phyloP scores from a whole-genome alignment of 2,113 vertebrate species.

The Gallinago jamesoni region DNA sequence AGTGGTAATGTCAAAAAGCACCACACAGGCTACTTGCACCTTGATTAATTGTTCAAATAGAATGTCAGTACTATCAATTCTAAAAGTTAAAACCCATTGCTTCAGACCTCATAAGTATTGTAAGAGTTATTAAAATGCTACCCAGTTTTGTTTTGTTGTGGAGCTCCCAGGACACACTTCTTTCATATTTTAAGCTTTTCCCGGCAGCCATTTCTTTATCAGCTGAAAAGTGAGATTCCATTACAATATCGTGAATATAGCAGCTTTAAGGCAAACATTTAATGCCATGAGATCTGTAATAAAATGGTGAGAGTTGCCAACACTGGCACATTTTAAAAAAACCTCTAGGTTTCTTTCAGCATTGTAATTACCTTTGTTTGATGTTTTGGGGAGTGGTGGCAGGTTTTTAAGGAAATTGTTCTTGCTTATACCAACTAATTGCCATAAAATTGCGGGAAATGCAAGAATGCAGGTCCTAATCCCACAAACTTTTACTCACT shows the following conservation, averaged over 20 bases:
- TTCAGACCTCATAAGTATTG: background rate
- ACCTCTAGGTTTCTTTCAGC: background rate
- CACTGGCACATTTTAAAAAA: background rate
- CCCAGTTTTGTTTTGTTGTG: background rate
- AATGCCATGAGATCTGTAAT: background rate
- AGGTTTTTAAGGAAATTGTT: background rate
- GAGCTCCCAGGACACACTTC: background rate
- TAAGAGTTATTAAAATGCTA: background rate
- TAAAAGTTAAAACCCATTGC: background rate
- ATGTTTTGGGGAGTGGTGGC: background rate
- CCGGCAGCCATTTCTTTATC: background rate
- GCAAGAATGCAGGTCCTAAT: background rate
- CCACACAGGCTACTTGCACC: background rate
- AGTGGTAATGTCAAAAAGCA: background rate
- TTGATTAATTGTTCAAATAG: background rate
- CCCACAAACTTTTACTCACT: background rate
- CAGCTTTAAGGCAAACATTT: background rate
- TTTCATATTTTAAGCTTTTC: background rate
- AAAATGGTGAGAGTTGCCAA: background rate
- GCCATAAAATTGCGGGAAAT: conserved; percentile 1
- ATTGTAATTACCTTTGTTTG: background rate
- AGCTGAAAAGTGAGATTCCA: background rate
- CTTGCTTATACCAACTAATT: background rate
- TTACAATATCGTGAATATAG: background rate
- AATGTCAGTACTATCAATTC: background rate